These are phyloP conservation scores for Eubasilissa regina DNA, from an alignment of 1,140 invertebrate species.

Conservation along the genomic window DNA sequence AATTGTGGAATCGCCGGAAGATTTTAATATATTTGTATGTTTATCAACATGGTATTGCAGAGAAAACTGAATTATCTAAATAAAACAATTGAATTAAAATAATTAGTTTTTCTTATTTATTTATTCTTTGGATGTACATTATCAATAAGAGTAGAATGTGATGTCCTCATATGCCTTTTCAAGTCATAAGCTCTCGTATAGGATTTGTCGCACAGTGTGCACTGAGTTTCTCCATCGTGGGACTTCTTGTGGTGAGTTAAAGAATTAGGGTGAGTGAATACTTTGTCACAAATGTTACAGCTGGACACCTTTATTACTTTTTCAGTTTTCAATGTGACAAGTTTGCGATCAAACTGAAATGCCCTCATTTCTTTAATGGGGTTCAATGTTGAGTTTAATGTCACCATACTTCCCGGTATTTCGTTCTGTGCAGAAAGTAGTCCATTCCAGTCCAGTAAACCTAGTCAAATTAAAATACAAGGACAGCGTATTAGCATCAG, in stretches of 20 bases:
- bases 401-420: slow-evolving; percentile 33
- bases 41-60: not conserved
- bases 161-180: slow-evolving; percentile 51
- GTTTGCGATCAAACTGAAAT: slow-evolving; percentile 44
- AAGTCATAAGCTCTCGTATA: slow-evolving; percentile 52
- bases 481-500: not conserved
- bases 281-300: slow-evolving; percentile 50
- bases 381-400: slow-evolving; percentile 12
- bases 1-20: slow-evolving; percentile 1
- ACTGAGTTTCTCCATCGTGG: slow-evolving; percentile 47
- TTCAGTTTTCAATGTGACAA: slow-evolving; percentile 21
- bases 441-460: slow-evolving; percentile 46
- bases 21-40: slow-evolving; percentile 25
- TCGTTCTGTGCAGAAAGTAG: slow-evolving; percentile 35
- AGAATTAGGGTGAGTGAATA: slow-evolving; percentile 47
- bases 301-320: slow-evolving; percentile 34
- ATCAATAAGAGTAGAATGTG: slow-evolving; percentile 29
- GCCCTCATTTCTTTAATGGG: slow-evolving; percentile 37
- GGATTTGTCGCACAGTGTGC: slow-evolving; percentile 35
- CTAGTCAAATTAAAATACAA: slow-evolving; percentile 29
- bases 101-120: slow-evolving; percentile 35
- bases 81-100: slow-evolving; percentile 31
- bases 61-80: slow-evolving; percentile 18
- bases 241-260: slow-evolving; percentile 46
- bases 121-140: slow-evolving; percentile 21